Evolutionary conservation across 2,113 vertebrate species (phyloP).

Genomic region (Leucopsar rothschildi): DNA sequence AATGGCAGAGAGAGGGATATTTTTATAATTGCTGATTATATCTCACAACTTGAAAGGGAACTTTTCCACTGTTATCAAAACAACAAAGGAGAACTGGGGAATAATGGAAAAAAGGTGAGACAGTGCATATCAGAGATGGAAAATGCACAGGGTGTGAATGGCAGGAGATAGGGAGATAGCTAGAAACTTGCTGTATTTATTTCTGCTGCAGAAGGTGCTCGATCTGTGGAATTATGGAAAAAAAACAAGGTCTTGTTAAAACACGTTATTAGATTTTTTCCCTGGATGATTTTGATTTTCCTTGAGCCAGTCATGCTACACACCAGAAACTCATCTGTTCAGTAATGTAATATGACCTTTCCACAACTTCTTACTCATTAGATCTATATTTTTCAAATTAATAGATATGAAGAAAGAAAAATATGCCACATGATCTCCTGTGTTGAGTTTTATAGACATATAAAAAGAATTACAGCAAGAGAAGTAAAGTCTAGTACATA

Average conservation of each 20-base stretch:
- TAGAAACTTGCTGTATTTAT: not conserved
- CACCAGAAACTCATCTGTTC: not conserved
- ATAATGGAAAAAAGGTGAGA: not conserved
- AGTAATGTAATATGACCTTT: not conserved
- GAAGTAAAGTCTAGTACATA: not conserved
- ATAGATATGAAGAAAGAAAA: not conserved
- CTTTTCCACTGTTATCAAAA: not conserved
- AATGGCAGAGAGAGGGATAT: not conserved
- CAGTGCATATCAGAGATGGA: not conserved
- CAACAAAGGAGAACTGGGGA: not conserved
- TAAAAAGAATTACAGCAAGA: not conserved
- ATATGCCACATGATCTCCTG: not conserved
- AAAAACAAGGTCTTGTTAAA: not conserved
- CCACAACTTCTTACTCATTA: not conserved
- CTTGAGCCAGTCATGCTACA: not conserved
- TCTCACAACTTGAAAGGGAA: not conserved
- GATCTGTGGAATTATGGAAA: not conserved
- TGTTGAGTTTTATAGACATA: not conserved
- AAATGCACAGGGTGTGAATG: not conserved
- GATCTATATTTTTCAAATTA: not conserved
- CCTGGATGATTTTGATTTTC: not conserved
- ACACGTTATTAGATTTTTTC: not conserved
- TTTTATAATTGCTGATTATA: not conserved
- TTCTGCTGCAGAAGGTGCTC: not conserved
- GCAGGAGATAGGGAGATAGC: not conserved